Percentiles rank a stretch among this genome's conserved stretches.
These are phyloP conservation scores for Heptranchias perlo DNA, from an alignment of 2,113 vertebrate genomes.

Conservation along the genomic window DNA sequence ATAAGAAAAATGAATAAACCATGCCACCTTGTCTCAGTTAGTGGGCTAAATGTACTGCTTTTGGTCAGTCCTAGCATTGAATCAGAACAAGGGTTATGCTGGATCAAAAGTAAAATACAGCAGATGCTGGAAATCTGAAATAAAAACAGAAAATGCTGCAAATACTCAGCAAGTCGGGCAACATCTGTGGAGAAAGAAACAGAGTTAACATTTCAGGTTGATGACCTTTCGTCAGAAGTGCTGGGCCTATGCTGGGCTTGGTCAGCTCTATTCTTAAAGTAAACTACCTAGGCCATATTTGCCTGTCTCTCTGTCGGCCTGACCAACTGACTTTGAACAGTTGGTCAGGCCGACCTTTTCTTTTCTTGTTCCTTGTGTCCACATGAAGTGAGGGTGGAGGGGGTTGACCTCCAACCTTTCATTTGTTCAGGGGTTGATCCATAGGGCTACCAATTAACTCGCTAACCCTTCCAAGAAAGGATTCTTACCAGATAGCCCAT, in stretches of 20 bases:
- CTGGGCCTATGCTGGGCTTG: too few species aligned
- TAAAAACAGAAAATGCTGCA: too few species aligned
- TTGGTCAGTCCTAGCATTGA: not conserved
- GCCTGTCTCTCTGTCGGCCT: not conserved
- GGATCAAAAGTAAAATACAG: too few species aligned
- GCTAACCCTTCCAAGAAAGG: not conserved
- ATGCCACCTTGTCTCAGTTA: not conserved
- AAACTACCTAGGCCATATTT: not conserved
- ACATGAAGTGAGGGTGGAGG: not conserved
- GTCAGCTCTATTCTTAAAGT: not conserved
- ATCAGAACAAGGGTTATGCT: not conserved
- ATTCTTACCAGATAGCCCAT: not conserved
- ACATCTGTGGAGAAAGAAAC: too few species aligned
- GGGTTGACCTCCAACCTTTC: not conserved
- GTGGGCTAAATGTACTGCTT: not conserved
- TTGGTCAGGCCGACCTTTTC: too few species aligned
- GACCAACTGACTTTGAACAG: not conserved
- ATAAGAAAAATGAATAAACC: not conserved
- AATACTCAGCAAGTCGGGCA: too few species aligned
- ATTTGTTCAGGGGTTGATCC: conserved; percentile 1
- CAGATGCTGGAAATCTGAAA: too few species aligned
- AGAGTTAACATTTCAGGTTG: too few species aligned
- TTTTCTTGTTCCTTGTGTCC: not conserved
- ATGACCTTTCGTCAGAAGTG: too few species aligned
- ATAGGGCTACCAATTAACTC: conserved; percentile 18